Evolutionary conservation across 2,113 vertebrate genomes (phyloP).

Genomic region (Platichthys flesus): DNA sequence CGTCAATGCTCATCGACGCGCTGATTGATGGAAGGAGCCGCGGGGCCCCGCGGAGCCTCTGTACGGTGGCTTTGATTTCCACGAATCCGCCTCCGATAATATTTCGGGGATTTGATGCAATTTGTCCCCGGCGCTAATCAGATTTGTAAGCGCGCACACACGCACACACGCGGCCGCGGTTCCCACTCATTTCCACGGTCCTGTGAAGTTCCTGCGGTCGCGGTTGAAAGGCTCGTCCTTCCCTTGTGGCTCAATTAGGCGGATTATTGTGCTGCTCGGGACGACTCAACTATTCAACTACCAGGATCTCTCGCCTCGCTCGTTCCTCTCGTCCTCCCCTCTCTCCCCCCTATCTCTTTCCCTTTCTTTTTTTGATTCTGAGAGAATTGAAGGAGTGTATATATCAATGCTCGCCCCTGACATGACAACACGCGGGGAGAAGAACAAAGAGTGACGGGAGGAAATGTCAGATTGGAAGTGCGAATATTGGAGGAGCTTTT

Average conservation of each 20-base stretch:
- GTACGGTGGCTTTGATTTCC: constrained; percentile 75
- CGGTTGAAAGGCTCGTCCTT: constrained; percentile 84
- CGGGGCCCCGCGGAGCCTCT: constrained; percentile 61
- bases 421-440: constrained; percentile 52
- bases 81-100: constrained; percentile 63
- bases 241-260: constrained; percentile 97
- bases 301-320: constrained; percentile 57
- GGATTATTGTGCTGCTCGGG: constrained; percentile 95
- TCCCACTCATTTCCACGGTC: constrained; percentile 71
- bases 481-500: constrained; percentile 63
- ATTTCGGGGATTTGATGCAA: constrained; percentile 80
- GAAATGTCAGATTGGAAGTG: constrained; percentile 55
- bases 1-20: constrained; percentile 38
- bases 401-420: constrained; percentile 58
- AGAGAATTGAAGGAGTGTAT: constrained; percentile 54
- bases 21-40: constrained; percentile 66
- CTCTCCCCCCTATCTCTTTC: not conserved
- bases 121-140: constrained; percentile 84
- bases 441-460: constrained; percentile 66
- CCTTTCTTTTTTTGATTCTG: not conserved
- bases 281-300: constrained; percentile 86
- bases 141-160: constrained; percentile 75
- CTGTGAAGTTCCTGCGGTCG: constrained; percentile 81
- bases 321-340: constrained; percentile 12
- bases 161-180: constrained; percentile 49